These are phyloP conservation scores for Drosophila ustulata DNA, from an alignment of 2,888 invertebrate genomes.

Conservation along the genomic window DNA sequence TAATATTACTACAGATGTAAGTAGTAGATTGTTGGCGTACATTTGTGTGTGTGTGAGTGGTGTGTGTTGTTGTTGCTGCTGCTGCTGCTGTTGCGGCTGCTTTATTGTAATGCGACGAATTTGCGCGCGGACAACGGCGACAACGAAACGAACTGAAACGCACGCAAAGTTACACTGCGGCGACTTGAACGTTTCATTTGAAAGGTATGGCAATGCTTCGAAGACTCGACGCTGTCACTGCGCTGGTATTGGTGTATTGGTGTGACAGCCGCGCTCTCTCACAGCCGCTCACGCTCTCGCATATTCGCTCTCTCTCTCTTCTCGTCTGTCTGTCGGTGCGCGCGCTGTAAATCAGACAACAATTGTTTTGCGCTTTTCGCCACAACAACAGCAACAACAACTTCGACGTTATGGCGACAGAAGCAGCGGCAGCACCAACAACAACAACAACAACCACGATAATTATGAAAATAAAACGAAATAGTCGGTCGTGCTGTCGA, in stretches of 20 bases:
- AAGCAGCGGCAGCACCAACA: background rate
- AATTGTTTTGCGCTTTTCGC: constrained; percentile 72
- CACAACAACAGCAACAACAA: constrained; percentile 50
- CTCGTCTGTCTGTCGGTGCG: constrained; percentile 32
- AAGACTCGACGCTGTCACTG: constrained; percentile 27
- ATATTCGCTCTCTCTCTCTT: constrained; percentile 15
- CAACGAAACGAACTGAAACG: constrained; percentile 71
- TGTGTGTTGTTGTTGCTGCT: constrained; percentile 27
- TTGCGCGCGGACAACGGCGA: constrained; percentile 59
- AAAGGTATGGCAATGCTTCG: constrained; percentile 57
- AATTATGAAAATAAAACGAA: constrained; percentile 70
- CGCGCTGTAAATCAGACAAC: constrained; percentile 64
- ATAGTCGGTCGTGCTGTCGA: constrained; percentile 32
- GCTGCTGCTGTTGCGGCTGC: constrained; percentile 30
- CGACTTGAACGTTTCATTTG: constrained; percentile 56
- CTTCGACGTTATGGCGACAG: constrained; percentile 11
- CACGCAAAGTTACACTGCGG: constrained; percentile 70
- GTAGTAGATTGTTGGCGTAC: constrained; percentile 28
- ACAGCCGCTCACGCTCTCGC: constrained; percentile 13
- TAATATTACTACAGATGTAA: constrained; percentile 40
- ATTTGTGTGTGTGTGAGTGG: constrained; percentile 6
- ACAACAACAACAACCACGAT: constrained; percentile 43
- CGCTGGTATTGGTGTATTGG: constrained; percentile 15
- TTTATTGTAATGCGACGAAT: constrained; percentile 58
- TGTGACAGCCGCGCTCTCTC: constrained; percentile 13